Conservation (phyloP, 2,113 vertebrate species). For the Ciconia stormi region DNA sequence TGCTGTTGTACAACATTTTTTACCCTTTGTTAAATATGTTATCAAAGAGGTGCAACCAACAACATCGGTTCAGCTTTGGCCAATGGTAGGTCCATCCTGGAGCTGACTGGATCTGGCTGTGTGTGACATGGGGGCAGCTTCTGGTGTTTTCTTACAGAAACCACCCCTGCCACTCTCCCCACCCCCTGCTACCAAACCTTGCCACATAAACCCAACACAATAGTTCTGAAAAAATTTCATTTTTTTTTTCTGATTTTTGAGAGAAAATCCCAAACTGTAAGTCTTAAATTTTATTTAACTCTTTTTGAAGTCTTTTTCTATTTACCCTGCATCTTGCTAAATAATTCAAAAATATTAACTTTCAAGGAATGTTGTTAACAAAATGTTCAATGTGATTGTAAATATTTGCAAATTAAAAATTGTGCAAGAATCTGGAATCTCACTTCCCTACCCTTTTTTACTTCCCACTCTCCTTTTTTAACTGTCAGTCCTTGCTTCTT, state of each 20-base stretch:
- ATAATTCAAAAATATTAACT: background rate
- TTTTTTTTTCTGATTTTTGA: background rate
- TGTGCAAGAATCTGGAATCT: background rate
- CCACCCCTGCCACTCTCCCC: background rate
- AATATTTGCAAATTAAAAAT: background rate
- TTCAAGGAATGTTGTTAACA: background rate
- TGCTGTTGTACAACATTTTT: background rate
- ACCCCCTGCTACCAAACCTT: background rate
- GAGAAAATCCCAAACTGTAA: background rate
- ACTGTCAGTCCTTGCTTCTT: background rate
- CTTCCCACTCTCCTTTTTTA: background rate
- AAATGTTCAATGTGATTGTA: background rate
- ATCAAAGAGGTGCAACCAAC: background rate
- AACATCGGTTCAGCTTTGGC: background rate
- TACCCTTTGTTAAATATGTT: background rate
- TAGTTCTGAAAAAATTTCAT: background rate
- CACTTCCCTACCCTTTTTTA: background rate
- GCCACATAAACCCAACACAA: background rate
- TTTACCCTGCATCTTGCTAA: background rate
- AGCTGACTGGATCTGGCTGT: background rate
- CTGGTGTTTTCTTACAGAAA: background rate
- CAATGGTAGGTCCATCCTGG: background rate
- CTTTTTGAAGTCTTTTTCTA: background rate
- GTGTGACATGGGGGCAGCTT: background rate
- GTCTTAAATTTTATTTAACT: background rate